phyloP scores from a whole-genome alignment of 2,113 vertebrate species.

The Canis aureus region DNA sequence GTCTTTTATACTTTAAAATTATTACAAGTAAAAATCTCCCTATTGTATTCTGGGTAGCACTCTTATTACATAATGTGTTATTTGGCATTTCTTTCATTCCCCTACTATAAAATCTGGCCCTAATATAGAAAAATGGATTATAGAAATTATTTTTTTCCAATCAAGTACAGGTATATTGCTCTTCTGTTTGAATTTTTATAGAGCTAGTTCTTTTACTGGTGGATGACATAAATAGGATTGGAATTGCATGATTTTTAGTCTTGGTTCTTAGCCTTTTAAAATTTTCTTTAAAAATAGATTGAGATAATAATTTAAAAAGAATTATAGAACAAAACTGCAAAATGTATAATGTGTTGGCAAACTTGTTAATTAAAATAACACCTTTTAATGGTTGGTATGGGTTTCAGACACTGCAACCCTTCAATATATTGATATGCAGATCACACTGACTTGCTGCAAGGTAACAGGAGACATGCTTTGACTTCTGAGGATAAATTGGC shows the following conservation, averaged over 20 bases:
- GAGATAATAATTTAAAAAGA: not conserved
- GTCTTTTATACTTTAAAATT: not conserved
- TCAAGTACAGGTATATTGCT: not conserved
- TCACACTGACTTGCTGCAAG: slow-evolving; percentile 62
- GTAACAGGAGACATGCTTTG: slow-evolving; percentile 61
- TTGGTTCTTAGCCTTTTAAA: slow-evolving; percentile 46
- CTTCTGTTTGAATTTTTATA: slow-evolving; percentile 20
- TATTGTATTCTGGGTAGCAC: not conserved
- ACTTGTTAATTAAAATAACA: slow-evolving; percentile 46
- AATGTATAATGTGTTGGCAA: slow-evolving; percentile 14
- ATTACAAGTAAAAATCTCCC: not conserved
- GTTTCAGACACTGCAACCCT: slow-evolving; percentile 61
- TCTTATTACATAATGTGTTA: not conserved
- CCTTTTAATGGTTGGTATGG: not conserved
- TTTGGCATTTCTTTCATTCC: slow-evolving; percentile 15
- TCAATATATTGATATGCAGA: not conserved
- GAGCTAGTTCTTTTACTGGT: slow-evolving; percentile 28
- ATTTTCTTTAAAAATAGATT: slow-evolving; percentile 46
- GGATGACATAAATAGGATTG: slow-evolving; percentile 16
- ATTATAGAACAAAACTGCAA: not conserved
- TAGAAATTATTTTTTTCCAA: not conserved
- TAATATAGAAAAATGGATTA: not conserved
- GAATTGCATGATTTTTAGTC: slow-evolving; percentile 10
- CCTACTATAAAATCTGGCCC: slow-evolving; percentile 10
- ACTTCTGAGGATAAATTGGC: slow-evolving; percentile 64